A percentile compares a stretch with the other conserved stretches of the same genome.
Evolutionary conservation across 2,888 invertebrate genomes (phyloP).

Genomic region (Gerris lacustris): DNA sequence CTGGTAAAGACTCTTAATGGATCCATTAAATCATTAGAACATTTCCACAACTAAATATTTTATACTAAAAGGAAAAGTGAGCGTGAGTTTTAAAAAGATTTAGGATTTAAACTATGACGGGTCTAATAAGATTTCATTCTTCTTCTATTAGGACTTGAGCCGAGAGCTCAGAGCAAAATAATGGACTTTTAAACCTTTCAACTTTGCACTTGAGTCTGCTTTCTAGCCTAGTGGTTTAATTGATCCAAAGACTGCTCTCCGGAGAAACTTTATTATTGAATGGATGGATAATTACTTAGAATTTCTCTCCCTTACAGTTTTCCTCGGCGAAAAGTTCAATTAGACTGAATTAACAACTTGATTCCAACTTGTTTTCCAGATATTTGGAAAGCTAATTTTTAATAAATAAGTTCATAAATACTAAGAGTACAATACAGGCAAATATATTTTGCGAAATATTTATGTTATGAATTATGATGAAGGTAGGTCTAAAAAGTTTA

Average conservation of each 20-base stretch:
- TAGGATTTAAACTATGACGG: background rate
- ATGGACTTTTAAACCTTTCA: background rate
- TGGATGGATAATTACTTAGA: background rate
- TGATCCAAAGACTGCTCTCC: background rate
- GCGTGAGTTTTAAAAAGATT: no score
- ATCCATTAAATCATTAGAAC: background rate
- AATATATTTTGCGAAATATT: no score
- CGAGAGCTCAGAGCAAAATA: background rate
- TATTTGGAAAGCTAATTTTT: no score
- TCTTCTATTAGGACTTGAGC: background rate
- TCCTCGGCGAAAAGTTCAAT: no score
- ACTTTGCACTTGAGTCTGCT: background rate
- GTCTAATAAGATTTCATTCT: background rate
- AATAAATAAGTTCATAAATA: no score
- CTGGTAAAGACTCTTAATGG: background rate
- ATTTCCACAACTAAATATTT: background rate
- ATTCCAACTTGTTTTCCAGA: no score
- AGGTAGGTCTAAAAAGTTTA: no score
- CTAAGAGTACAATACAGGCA: no score
- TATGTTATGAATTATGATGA: no score
- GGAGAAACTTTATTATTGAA: background rate
- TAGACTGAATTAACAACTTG: no score
- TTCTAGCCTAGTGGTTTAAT: background rate
- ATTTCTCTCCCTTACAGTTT: no score
- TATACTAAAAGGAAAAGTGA: no score